Evolutionary conservation across 1,140 invertebrate genomes (phyloP), one percentile per base, ranked within the genome.

Genomic region (Thaumetopoea pityocampa): DNA sequence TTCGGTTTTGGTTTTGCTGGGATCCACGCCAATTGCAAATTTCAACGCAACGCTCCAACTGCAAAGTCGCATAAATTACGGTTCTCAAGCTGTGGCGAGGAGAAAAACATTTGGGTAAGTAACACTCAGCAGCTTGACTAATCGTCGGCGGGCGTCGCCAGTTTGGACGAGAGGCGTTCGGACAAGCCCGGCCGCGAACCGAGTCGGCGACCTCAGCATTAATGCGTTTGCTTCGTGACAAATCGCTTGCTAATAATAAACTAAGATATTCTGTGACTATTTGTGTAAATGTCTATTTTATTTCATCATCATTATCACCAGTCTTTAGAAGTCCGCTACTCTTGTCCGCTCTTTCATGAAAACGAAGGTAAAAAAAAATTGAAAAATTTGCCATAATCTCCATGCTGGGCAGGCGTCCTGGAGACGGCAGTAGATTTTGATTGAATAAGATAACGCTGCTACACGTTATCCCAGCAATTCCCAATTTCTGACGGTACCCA

Each of bases 41-140:
- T 80, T 71, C 63, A 54, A 63, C 42, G 50, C 40, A 37, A 59
- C 49, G 47, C 57, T 65, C 53, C 59, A 79, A 81, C 74, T 80
- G 71, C 68, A 71, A 79, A 83, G 70, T 81, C 74, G 69, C 77
- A 81, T 83, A 83, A 83, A 83, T 83, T 81, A 83, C 71, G 54
- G 63, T 66, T 72, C 46, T 59, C 59, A 58, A 68, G n/a, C 57
- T 55, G 61, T 58, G 28, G 59, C 61, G 67, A 68, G 57, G 66
- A 72, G 68, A 83, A 83, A 83, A 79, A 83, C 74, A 70, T 80
- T 70, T 65, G 57, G 67, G 60, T n/a, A 72, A 78, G 67, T 70
- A 77, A 69, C 71, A 81, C 79, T 83, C 79, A 83, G 63, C 59
- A 67, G 64, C 64, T 70, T 81, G 77, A 80, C 69, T 79, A 81